phyloP scores from a whole-genome alignment of 2,888 invertebrate species.

The Parasteatoda lunata region DNA sequence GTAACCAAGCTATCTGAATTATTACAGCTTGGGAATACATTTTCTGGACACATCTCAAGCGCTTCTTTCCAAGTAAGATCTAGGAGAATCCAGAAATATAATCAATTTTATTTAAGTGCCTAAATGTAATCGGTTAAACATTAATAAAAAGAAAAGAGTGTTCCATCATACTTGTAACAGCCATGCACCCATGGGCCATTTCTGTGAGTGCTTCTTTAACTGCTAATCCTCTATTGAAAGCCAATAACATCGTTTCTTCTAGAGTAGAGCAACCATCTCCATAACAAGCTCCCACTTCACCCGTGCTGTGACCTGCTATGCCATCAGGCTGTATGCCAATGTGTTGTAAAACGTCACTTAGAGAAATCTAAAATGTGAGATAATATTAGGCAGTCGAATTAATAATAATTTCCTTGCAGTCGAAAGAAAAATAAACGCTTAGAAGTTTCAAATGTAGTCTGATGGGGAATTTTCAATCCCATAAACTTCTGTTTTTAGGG shows the following conservation, averaged over 20 bases:
- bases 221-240: no score
- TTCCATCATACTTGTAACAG: no score
- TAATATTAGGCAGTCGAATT: no score
- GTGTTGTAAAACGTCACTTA: slow-evolving; percentile 89
- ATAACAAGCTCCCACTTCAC: slow-evolving; percentile 95
- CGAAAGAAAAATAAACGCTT: no score
- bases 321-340: slow-evolving; percentile 90
- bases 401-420: no score
- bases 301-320: slow-evolving; percentile 95
- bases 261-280: slow-evolving; percentile 85
- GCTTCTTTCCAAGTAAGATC: slow-evolving; percentile 88
- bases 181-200: no score
- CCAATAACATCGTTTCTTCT: no score
- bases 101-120: not conserved
- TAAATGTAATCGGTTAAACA: not conserved
- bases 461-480: no score
- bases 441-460: no score
- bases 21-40: slow-evolving; percentile 92
- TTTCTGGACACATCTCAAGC: slow-evolving; percentile 82
- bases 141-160: not conserved
- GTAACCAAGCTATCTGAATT: slow-evolving; percentile 96
- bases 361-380: slow-evolving; percentile 86
- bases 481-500: no score
- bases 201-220: no score
- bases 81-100: slow-evolving; percentile 41